These are phyloP conservation scores for Hartigia nigra DNA, from an alignment of 2,888 invertebrate genomes.

Conservation along the genomic window DNA sequence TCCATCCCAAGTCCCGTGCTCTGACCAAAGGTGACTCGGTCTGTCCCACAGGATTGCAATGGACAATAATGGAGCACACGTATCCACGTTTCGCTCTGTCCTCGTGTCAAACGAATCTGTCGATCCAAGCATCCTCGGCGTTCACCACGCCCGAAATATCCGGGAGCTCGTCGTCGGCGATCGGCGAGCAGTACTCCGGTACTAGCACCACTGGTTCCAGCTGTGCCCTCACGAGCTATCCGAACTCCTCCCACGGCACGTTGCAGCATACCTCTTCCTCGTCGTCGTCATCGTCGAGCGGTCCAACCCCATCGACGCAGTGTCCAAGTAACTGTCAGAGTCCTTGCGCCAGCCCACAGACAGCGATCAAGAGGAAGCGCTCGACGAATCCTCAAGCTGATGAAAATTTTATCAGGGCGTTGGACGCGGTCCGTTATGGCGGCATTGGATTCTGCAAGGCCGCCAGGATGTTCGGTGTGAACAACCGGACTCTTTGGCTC, in stretches of 20 bases:
- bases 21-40: constrained; percentile 51
- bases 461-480: constrained; percentile 85
- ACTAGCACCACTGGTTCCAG: constrained; percentile 68
- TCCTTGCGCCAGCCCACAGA: constrained; percentile 65
- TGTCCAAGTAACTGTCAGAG: constrained; percentile 63
- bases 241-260: constrained; percentile 58
- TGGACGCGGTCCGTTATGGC: constrained; percentile 85
- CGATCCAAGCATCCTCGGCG: constrained; percentile 64
- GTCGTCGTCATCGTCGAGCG: constrained; percentile 52
- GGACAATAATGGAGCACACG: constrained; percentile 86
- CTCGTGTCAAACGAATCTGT: constrained; percentile 72
- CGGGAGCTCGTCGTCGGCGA: constrained; percentile 67
- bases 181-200: constrained; percentile 70
- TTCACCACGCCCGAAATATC: constrained; percentile 67
- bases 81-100: constrained; percentile 79
- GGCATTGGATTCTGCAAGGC: constrained; percentile 90
- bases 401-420: constrained; percentile 83
- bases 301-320: constrained; percentile 53
- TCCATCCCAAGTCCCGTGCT: constrained; percentile 35
- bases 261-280: constrained; percentile 60
- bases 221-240: constrained; percentile 56
- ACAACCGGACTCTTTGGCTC: constrained; percentile 86
- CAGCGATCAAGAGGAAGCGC: constrained; percentile 73
- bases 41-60: constrained; percentile 81
- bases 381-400: constrained; percentile 84